A percentile compares a stretch with the other conserved stretches of the same genome.
phyloP scores from a whole-genome alignment of 2,113 vertebrate genomes.

The Epinephelus lanceolatus region DNA sequence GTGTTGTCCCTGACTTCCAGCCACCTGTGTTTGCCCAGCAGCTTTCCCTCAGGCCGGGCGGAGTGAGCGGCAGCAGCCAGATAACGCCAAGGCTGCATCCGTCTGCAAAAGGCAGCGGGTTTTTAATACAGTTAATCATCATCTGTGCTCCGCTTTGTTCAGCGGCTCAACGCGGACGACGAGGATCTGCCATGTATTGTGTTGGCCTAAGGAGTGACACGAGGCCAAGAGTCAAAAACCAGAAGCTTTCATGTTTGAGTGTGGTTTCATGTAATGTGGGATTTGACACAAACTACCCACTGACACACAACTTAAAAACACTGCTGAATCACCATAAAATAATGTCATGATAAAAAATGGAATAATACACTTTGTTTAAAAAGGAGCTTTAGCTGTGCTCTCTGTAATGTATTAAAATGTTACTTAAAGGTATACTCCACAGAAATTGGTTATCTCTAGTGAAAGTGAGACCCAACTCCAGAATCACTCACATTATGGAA shows the following conservation, averaged over 20 bases:
- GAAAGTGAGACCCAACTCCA: too few relatives aligned
- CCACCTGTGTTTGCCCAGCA: constrained; percentile 96
- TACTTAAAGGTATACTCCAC: too few relatives aligned
- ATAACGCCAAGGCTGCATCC: constrained; percentile 85
- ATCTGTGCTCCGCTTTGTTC: constrained; percentile 76
- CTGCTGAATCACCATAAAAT: not conserved
- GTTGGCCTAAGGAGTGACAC: constrained; percentile 26
- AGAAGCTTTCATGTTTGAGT: constrained; percentile 13
- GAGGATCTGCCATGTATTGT: constrained; percentile 38
- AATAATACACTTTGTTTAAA: too few relatives aligned
- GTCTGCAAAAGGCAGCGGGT: constrained; percentile 54
- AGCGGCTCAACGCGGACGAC: constrained; percentile 15
- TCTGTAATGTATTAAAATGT: too few relatives aligned
- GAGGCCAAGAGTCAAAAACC: constrained; percentile 28
- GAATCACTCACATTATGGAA: too few relatives aligned
- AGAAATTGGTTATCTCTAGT: too few relatives aligned
- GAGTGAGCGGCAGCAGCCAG: constrained; percentile 83
- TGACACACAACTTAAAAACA: not conserved
- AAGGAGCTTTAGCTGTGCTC: too few relatives aligned
- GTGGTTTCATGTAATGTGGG: constrained; percentile 5
- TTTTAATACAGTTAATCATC: constrained; percentile 96
- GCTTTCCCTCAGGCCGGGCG: constrained; percentile 85
- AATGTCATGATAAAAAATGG: too few relatives aligned
- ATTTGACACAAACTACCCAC: not conserved
- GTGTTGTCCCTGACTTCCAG: constrained; percentile 90